phyloP scores from a whole-genome alignment of 2,113 vertebrate genomes.

The Megaceryle maxima region DNA sequence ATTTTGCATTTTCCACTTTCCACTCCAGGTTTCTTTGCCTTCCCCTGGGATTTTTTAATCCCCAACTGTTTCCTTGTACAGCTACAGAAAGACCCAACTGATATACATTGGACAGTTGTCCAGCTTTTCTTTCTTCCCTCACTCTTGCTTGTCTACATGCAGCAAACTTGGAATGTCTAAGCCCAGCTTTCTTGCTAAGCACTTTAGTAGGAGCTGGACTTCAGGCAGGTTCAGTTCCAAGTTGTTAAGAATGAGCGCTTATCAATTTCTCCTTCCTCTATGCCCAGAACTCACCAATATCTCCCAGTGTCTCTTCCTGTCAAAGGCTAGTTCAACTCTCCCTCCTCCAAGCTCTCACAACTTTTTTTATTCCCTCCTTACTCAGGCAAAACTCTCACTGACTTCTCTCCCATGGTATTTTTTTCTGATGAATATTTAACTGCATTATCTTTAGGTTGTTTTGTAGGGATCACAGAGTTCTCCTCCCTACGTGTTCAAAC shows the following conservation, averaged over 20 bases:
- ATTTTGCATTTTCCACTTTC: not conserved
- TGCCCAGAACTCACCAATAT: not conserved
- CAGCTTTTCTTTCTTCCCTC: not conserved
- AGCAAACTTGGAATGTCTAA: not conserved
- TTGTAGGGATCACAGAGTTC: not conserved
- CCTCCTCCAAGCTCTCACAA: not conserved
- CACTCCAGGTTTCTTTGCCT: not conserved
- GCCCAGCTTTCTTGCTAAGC: not conserved
- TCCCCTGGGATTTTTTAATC: not conserved
- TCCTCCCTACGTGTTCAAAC: not conserved
- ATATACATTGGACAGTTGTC: not conserved
- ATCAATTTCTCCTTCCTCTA: not conserved
- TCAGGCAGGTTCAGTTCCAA: not conserved
- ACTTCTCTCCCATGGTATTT: not conserved
- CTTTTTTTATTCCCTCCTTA: not conserved
- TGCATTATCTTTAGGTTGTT: not conserved
- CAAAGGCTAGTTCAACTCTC: not conserved
- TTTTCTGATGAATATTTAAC: constrained; percentile 13
- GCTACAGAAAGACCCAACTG: not conserved
- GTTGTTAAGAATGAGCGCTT: not conserved
- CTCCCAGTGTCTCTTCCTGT: not conserved
- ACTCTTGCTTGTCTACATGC: not conserved
- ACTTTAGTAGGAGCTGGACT: not conserved
- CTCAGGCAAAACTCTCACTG: constrained; percentile 7
- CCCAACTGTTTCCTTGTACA: not conserved